Evolutionary conservation across 2,797 vertebrate species (phyloP), one percentile per base, ranked within the genome.

Genomic region (Pitangus sulphuratus): DNA sequence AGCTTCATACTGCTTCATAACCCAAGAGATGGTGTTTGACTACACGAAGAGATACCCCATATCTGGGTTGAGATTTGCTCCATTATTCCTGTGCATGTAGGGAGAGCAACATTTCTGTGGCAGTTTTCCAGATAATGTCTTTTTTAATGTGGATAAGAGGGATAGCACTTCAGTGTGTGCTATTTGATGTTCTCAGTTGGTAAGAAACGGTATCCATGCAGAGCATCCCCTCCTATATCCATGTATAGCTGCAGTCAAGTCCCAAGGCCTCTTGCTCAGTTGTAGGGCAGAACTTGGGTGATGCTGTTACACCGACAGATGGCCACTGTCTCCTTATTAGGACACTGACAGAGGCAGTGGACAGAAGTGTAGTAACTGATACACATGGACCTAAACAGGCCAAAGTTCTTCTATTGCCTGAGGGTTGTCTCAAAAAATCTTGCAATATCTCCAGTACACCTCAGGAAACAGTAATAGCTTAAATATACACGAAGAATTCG

Each of bases 211-310:
- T 56, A 24, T 37, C 20, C 28, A 17, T 3, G 0, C 72, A 58
- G 50, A 91, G 20, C 31, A 48, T 70, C 26, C 7, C 8, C 44
- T 62, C 45, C 16, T 15, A 31, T 19, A 24, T 45, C 48, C 30
- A 4, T 21, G 28, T 26, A 8, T n/a, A 75, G 16, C 24, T 54
- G 24, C 35, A 61, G 69, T n/a, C 65, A 39, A 16, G 19, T 71
- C 30, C 56, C 2, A 4, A 1, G 4, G 12, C 21, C 13, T 48
- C 35, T 21, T 37, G 4, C 1, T 42, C 25, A 22, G 8, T n/a
- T 18, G 1, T 8, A 47, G 72, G 35, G 53, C 22, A 60, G 37
- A 11, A 15, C 40, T 65, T 53, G 18, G 39, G 30, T 39, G 44
- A 4, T 82, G 35, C 26, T 69, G 8, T 53, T 61, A 47, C n/a